Evolutionary conservation across 2,113 vertebrate genomes (phyloP), one percentile per base, ranked within the genome.

Genomic region (Coregonus clupeaformis): DNA sequence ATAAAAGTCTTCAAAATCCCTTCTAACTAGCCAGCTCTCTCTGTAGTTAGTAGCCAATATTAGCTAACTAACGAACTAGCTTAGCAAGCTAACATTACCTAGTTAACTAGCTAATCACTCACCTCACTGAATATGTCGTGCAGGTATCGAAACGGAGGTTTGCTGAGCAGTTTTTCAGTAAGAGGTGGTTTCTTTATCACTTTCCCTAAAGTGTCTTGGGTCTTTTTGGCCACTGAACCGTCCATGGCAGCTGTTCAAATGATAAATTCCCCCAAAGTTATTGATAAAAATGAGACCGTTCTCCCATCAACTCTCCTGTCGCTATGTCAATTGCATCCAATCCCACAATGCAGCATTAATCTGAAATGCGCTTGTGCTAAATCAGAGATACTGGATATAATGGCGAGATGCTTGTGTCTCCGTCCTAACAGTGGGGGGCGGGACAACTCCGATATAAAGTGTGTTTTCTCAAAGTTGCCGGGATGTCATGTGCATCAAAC

Each of bases 101-200:
- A 18, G n/a, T 3, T 22, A n/a, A 0, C 52, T 65, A 7, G 2
- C 52, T 65, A 7, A 63, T 13, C 30, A 20, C 94, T 92, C 90
- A 97, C 97, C 97, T 98, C 97, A 1, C 91, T 94, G 84, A 99
- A 89, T 77, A 99, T 94, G 83, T 99, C 97, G 90, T 98, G 97
- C 76, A 99, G 93, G 89, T 96, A 99, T 32, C 96, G 94, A 88
- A 99, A 99, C 42, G 97, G 97, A 24, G 97, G 97, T 86, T 96
- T 98, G 89, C 71, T 94, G 36, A 99, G 94, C 89, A 98, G 92
- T 84, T 97, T 96, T 45, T 98, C 97, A 0, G 95, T 97, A 24
- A 98, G 93, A 42, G 95, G 96, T 22, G 97, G 97, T 72, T 95
- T 94, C 83, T 94, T 96, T 55, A 98, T 97, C 79, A 98, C 96